Evolutionary conservation across 2,797 vertebrate species (phyloP), one percentile per base, ranked within the genome.

Genomic region (Cheirogaleus major): DNA sequence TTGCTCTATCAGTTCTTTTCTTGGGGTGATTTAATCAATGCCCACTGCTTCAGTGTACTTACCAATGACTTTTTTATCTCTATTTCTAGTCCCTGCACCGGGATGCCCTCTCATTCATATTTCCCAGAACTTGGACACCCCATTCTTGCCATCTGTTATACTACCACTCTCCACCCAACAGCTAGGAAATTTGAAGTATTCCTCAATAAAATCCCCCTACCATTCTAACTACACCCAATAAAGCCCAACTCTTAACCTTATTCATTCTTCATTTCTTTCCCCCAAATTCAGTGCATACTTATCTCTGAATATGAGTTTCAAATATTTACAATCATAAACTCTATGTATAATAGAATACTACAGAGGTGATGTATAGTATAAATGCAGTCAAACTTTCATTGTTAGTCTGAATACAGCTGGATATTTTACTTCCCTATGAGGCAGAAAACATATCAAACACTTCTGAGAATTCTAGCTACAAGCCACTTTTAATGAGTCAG

Each of bases 381-480:
- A 78, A 65, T n/a, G 89, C 50, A 92, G 50, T n/a, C 20, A 73
- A 59, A 84, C 59, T 48, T 15, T 48, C 4, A 48, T 48, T 48
- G 48, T 4, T 14, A 80, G 27, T n/a, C 67, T 88, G 55, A 61
- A 59, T 30, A 55, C 6, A 52, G 55, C 32, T 89, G 15, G 20
- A 10, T 73, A 61, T 61, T 78, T 93, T 79, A 84, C 14, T 93
- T 95, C 57, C 52, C 57, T 78, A 38, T 27, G 61, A 91, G 18
- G 45, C 15, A 80, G 75, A 87, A 85, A 35, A 18, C 5, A 48
- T 48, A 25, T 35, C 14, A 73, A 61, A 73, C 43, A 65, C 7
- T 72, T 95, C 35, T n/a, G 79, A 93, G 70, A 90, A 83, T 67
- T 52, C 57, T 61, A 41, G 50, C 55, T 93, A 43, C 52, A 92